phyloP scores from a whole-genome alignment of 2,888 invertebrate genomes.

The Drosophila maculinotata region DNA sequence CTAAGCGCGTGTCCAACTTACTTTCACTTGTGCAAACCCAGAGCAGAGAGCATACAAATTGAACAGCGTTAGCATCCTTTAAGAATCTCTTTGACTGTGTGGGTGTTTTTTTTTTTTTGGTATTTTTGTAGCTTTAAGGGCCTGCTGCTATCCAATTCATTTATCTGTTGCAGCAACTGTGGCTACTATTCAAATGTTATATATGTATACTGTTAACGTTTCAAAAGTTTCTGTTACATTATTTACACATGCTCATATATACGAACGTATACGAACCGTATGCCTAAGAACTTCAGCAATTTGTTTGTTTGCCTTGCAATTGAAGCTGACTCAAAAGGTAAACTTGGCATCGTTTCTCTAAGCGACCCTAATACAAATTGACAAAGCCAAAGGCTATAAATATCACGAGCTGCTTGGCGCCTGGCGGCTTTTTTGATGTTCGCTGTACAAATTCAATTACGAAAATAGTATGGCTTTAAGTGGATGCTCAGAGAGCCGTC shows the following conservation, averaged over 20 bases:
- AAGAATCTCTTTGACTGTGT: constrained; percentile 18
- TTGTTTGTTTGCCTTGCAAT: constrained; percentile 40
- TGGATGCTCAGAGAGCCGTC: constrained; percentile 2
- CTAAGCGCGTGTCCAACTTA: constrained; percentile 65
- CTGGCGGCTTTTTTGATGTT: not conserved
- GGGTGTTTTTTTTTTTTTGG: constrained; percentile 3
- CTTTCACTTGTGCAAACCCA: constrained; percentile 56
- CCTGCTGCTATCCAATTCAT: constrained; percentile 5
- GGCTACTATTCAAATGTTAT: not conserved
- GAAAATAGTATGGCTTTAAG: constrained; percentile 22
- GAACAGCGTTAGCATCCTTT: constrained; percentile 34
- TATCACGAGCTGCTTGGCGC: constrained; percentile 19
- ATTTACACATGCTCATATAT: constrained; percentile 50
- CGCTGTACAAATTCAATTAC: constrained; percentile 28
- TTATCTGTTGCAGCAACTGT: constrained; percentile 8
- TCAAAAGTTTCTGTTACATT: constrained; percentile 51
- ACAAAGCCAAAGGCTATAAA: constrained; percentile 50
- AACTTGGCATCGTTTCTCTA: constrained; percentile 19
- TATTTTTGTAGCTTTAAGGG: constrained; percentile 6
- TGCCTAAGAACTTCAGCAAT: constrained; percentile 15
- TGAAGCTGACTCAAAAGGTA: constrained; percentile 41
- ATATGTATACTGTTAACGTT: not conserved
- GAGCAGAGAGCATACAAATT: constrained; percentile 23
- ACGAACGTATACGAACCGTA: constrained; percentile 8
- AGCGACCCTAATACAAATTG: constrained; percentile 41